Evolutionary conservation across 2,797 vertebrate genomes (phyloP).

Genomic region (Muscicapa comitata): DNA sequence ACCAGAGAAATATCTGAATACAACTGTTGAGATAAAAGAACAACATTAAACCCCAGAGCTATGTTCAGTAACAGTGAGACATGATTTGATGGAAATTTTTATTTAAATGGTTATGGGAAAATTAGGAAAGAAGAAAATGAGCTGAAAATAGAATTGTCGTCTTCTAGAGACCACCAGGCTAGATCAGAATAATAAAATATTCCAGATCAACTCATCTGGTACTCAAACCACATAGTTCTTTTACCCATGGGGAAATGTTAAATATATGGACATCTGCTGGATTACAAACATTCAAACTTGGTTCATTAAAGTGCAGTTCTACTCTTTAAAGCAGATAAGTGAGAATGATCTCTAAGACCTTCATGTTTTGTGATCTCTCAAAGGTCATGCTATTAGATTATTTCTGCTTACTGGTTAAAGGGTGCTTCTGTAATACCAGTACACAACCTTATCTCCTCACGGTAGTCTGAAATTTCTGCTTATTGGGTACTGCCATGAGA

Average conservation of each 20-base stretch:
- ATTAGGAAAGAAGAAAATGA: background rate
- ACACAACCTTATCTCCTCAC: background rate
- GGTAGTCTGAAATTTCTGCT: background rate
- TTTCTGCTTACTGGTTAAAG: background rate
- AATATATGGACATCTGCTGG: background rate
- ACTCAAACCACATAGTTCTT: background rate
- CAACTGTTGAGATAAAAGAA: background rate
- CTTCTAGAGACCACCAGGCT: constrained; percentile 10
- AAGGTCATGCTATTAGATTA: background rate
- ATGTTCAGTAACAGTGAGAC: background rate
- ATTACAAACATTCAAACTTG: background rate
- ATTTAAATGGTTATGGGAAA: background rate
- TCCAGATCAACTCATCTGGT: background rate
- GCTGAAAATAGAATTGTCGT: background rate
- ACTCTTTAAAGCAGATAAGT: background rate
- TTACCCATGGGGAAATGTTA: background rate
- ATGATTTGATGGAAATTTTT: background rate
- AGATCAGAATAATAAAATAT: constrained; percentile 19
- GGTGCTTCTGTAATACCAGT: background rate
- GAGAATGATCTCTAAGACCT: background rate
- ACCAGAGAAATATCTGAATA: background rate
- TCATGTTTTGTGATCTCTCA: background rate
- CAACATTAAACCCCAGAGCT: background rate
- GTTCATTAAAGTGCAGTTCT: background rate
- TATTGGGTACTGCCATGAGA: background rate